Percentiles rank a stretch among this genome's conserved stretches.
phyloP scores from a whole-genome alignment of 2,888 invertebrate genomes.

The Drosophila picticornis region DNA sequence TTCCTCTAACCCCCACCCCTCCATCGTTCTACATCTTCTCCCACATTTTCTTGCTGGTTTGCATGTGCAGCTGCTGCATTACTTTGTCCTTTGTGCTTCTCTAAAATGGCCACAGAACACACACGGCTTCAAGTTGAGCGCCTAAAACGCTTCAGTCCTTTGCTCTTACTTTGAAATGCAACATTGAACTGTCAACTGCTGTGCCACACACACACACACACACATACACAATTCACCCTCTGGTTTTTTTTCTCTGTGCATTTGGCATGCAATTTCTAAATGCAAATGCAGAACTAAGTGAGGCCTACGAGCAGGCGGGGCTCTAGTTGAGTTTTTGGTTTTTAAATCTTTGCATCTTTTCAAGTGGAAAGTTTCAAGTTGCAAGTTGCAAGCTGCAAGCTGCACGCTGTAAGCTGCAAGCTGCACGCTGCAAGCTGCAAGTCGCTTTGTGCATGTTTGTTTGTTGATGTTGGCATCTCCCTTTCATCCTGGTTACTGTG shows the following conservation, averaged over 20 bases:
- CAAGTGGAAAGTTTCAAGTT: constrained; percentile 27
- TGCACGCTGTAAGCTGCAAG: constrained; percentile 9
- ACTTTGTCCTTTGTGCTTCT: constrained; percentile 59
- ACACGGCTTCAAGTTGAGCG: constrained; percentile 62
- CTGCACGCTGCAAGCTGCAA: constrained; percentile 9
- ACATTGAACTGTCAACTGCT: constrained; percentile 78
- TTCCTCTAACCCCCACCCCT: background rate
- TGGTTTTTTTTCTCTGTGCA: constrained; percentile 43
- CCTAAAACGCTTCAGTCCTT: constrained; percentile 67
- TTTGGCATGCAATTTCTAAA: constrained; percentile 76
- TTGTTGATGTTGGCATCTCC: constrained; percentile 28
- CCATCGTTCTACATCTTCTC: too few relatives aligned
- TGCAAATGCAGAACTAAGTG: constrained; percentile 55
- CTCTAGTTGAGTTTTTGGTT: constrained; percentile 4
- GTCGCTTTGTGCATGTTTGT: constrained; percentile 27
- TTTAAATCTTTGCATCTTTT: constrained; percentile 35
- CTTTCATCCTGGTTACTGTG: constrained; percentile 16
- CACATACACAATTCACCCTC: background rate
- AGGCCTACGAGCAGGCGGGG: constrained; percentile 31
- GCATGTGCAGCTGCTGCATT: constrained; percentile 15
- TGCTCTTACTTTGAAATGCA: constrained; percentile 67
- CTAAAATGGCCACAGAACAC: constrained; percentile 41
- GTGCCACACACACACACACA: constrained; percentile 1
- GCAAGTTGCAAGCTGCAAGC: background rate
- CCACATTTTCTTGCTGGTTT: background rate